Conservation (phyloP, 2,888 invertebrate genomes). For the Amorpha juglandis region DNA sequence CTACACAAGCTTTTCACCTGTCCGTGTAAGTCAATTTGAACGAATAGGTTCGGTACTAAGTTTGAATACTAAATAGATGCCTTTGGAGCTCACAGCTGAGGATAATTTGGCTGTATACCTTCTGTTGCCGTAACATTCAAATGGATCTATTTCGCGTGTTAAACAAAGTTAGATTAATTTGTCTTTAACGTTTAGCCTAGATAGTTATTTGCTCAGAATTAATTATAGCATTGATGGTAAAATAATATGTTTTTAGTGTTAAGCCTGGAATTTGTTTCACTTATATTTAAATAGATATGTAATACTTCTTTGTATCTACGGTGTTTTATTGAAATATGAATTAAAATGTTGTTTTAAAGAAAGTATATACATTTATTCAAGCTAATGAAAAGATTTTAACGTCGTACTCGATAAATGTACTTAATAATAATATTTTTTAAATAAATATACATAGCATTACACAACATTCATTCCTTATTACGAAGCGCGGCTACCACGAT, state of each 20-base stretch:
- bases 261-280: background rate
- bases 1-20: slow-evolving; percentile 52
- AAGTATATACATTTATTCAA: no score
- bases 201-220: slow-evolving; percentile 1
- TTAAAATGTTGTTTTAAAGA: no score
- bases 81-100: slow-evolving; percentile 37
- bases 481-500: background rate
- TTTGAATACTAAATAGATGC: slow-evolving; percentile 66
- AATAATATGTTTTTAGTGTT: background rate
- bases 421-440: no score
- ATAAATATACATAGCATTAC: no score
- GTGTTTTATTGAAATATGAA: no score
- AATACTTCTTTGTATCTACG: no score
- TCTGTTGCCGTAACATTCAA: slow-evolving; percentile 9
- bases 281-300: background rate
- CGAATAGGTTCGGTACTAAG: slow-evolving; percentile 55
- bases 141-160: slow-evolving; percentile 1
- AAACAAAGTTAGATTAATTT: slow-evolving; percentile 13
- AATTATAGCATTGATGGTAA: background rate
- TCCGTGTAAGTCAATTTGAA: slow-evolving; percentile 66
- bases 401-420: no score
- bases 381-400: no score
- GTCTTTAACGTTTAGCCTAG: background rate
- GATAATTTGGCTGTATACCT: slow-evolving; percentile 12
- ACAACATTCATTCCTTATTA: background rate